These are phyloP conservation scores for Urocyon cinereoargenteus DNA, from an alignment of 2,797 vertebrate species.

Conservation along the genomic window DNA sequence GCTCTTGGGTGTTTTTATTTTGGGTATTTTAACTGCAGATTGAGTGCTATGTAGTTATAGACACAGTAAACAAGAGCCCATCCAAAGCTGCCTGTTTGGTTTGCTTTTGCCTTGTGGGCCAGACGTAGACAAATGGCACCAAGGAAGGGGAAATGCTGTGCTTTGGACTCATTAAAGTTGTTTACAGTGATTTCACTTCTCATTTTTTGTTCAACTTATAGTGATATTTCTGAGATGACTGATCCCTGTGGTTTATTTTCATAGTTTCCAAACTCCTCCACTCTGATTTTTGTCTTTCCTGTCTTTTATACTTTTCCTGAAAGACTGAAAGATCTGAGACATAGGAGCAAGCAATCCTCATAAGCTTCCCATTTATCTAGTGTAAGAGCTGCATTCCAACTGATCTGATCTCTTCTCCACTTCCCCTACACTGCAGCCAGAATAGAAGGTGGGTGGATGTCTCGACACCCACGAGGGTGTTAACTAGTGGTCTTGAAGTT, in stretches of 20 bases:
- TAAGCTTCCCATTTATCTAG: neutral
- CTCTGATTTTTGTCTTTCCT: neutral
- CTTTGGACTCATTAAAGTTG: constrained; percentile 21
- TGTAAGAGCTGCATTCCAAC: neutral
- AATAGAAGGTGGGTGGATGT: neutral
- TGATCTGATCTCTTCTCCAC: neutral
- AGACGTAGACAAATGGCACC: neutral
- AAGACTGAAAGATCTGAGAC: constrained; percentile 31
- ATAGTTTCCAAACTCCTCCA: neutral
- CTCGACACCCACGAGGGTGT: neutral
- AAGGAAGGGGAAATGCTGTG: neutral
- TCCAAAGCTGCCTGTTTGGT: neutral
- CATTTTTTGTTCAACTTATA: constrained; percentile 32
- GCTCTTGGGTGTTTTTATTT: neutral
- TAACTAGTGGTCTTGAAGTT: neutral
- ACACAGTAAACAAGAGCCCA: neutral
- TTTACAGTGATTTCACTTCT: constrained; percentile 11
- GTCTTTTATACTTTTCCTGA: neutral
- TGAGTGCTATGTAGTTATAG: neutral
- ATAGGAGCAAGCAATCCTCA: neutral
- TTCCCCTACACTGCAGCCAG: neutral
- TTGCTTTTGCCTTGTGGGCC: constrained; percentile 25
- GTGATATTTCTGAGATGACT: neutral
- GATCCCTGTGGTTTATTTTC: neutral
- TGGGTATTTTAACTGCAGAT: constrained; percentile 37